A percentile compares a stretch with the other conserved stretches of the same genome.
phyloP scores from a whole-genome alignment of 1,140 invertebrate genomes.

The roundworm (Caenorhabditis elegans) region WBcel235 BX284602.5:9773501-9774000 shows the following conservation, averaged over 20 bases:
- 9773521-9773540: too few relatives aligned
- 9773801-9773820: slow-evolving; percentile 38
- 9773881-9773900: neutral
- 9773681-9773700: slow-evolving; percentile 67
- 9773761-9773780: slow-evolving; percentile 10
- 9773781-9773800: slow-evolving; percentile 41
- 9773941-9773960: neutral
- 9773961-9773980: neutral
- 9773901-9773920: neutral
- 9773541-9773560: too few relatives aligned
- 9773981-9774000: neutral
- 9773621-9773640: neutral
- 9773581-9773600: neutral
- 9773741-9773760: neutral
- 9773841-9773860: slow-evolving; percentile 49
- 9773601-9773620: neutral
- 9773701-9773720: slow-evolving; percentile 65
- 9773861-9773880: slow-evolving; percentile 49
- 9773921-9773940: neutral
- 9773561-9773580: too few relatives aligned
- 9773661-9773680: slow-evolving; percentile 66
- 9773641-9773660: slow-evolving; percentile 51
- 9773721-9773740: slow-evolving; percentile 55
- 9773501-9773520: too few relatives aligned
- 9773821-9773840: slow-evolving; percentile 46